Percentiles rank a stretch among this genome's conserved stretches.
Conservation (phyloP, 1,140 invertebrate species). For the Zaprionus taronus region DNA sequence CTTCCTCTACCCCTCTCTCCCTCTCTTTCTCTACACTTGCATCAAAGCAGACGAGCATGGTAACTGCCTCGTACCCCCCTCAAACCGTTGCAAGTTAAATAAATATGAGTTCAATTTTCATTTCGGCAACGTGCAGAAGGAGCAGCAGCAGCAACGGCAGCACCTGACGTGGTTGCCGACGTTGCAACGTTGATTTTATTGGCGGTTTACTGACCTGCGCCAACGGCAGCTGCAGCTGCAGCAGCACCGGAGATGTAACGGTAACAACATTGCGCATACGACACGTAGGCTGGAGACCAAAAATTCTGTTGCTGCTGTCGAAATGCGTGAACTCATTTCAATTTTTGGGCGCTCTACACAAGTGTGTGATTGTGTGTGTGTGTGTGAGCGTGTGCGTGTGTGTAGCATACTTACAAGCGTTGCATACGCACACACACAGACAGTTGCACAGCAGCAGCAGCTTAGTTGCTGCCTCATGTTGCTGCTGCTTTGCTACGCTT, state of each 20-base stretch:
- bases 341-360: slow-evolving; percentile 20
- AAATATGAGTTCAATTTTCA: slow-evolving; percentile 83
- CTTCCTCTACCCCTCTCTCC: background rate
- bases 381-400: slow-evolving; percentile 8
- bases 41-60: background rate
- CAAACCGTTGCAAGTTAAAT: slow-evolving; percentile 63
- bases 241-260: slow-evolving; percentile 29
- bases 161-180: background rate
- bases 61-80: no score
- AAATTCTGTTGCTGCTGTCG: slow-evolving; percentile 41
- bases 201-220: slow-evolving; percentile 81
- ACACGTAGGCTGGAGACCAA: slow-evolving; percentile 51
- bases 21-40: background rate
- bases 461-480: background rate
- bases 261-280: slow-evolving; percentile 66
- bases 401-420: slow-evolving; percentile 27
- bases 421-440: background rate
- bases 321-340: slow-evolving; percentile 74
- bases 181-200: slow-evolving; percentile 72
- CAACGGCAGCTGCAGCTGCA: slow-evolving; percentile 50
- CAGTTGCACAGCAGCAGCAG: background rate
- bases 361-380: background rate
- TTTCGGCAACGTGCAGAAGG: slow-evolving; percentile 45
- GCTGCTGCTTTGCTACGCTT: slow-evolving; percentile 11
- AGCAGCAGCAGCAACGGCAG: slow-evolving; percentile 10